Conservation (phyloP, 2,113 vertebrate genomes). For the Bambusicola thoracicus region DNA sequence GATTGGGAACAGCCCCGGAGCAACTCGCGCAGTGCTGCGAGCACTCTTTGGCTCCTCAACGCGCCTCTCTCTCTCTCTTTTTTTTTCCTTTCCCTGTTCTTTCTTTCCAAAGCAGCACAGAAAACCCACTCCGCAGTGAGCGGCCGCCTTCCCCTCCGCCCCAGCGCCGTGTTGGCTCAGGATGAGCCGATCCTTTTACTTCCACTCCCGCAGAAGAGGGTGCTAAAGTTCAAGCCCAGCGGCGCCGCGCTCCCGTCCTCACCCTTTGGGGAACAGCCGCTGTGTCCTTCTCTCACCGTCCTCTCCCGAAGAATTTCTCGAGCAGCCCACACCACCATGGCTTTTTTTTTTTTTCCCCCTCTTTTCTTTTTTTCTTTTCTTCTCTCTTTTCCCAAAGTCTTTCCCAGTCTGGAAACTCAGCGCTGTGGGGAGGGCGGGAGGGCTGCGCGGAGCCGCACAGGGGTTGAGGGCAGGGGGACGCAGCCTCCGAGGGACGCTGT, state of each 20-base stretch:
- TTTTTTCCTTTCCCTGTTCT: not conserved
- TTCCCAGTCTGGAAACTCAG: not conserved
- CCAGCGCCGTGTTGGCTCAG: not conserved
- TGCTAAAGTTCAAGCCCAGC: constrained; percentile 56
- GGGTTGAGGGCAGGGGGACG: not conserved
- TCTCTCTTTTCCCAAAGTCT: not conserved
- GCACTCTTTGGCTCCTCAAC: not conserved
- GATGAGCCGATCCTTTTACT: not conserved
- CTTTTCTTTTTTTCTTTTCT: not conserved
- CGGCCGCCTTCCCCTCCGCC: not conserved
- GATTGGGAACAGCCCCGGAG: not conserved
- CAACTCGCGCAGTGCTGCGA: not conserved
- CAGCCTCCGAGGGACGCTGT: not conserved
- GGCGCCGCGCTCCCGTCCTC: not conserved
- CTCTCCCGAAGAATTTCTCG: not conserved
- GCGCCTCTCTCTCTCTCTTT: not conserved
- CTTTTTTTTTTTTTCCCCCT: not conserved
- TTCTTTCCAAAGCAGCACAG: not conserved
- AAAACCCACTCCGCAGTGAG: not conserved
- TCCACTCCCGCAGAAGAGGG: constrained; percentile 49
- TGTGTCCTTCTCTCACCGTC: constrained; percentile 16
- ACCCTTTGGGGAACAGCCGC: not conserved
- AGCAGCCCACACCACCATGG: not conserved
- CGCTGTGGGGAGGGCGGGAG: not conserved
- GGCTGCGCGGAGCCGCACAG: not conserved